Evolutionary conservation across 2,888 invertebrate genomes (phyloP).

Genomic region (Hemaris fuciformis): DNA sequence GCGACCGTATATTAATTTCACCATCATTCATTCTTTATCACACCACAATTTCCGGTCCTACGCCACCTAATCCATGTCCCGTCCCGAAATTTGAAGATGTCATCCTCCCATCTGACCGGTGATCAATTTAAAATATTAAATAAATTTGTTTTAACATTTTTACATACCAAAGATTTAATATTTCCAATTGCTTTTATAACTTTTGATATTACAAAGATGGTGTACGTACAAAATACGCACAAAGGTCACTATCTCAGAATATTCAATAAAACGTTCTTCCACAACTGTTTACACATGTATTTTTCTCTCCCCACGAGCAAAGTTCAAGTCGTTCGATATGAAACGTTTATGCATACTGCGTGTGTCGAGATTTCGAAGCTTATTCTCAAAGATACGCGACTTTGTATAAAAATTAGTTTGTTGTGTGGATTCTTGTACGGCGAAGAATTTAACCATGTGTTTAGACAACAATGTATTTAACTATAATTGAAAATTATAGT

Average conservation of each 20-base stretch:
- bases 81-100: no score
- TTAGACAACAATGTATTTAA: no score
- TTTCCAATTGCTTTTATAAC: background rate
- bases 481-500: no score
- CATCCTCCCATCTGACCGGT: no score
- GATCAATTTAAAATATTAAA: no score
- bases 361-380: background rate
- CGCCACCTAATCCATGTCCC: no score
- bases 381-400: background rate
- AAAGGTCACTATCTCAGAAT: slow-evolving; percentile 26
- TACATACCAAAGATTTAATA: background rate
- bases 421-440: background rate
- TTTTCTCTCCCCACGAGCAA: slow-evolving; percentile 27
- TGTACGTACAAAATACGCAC: background rate
- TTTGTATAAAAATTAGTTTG: background rate
- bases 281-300: slow-evolving; percentile 43
- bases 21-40: no score
- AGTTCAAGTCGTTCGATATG: slow-evolving; percentile 41
- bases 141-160: no score
- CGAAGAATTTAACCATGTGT: no score
- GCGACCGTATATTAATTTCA: no score
- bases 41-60: no score
- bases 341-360: slow-evolving; percentile 25
- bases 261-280: slow-evolving; percentile 32
- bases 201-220: background rate